Conservation (phyloP, 2,888 invertebrate genomes). For the Balanococcus diminutus region DNA sequence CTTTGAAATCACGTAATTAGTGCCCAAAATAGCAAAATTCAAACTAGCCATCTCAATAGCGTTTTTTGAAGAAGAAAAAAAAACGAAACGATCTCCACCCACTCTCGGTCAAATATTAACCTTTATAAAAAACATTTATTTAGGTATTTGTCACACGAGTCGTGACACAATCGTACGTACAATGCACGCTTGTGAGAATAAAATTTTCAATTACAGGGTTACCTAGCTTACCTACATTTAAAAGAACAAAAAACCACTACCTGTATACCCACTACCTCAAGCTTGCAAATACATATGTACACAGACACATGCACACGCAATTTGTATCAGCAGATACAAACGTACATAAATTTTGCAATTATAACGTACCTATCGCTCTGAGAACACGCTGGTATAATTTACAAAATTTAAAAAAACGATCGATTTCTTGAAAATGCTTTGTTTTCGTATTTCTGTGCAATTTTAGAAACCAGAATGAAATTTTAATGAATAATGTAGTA, state of each 20-base stretch:
- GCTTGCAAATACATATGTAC: neutral
- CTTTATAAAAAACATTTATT: neutral
- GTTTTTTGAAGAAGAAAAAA: neutral
- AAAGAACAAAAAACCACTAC: neutral
- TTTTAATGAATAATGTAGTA: too few species aligned
- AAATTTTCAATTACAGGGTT: constrained; percentile 4
- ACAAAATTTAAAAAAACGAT: neutral
- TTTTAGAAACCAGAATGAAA: too few species aligned
- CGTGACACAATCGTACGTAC: neutral
- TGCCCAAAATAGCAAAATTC: neutral
- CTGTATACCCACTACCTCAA: neutral
- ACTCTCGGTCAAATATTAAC: neutral
- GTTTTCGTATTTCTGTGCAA: too few species aligned
- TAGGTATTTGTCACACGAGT: constrained; percentile 1
- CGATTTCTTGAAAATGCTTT: neutral
- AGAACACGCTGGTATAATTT: neutral
- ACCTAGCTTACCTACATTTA: neutral
- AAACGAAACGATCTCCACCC: neutral
- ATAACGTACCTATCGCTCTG: neutral
- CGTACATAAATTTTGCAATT: neutral
- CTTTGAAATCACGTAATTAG: neutral
- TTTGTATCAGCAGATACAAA: neutral
- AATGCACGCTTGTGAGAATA: neutral
- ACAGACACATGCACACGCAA: neutral
- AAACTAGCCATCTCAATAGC: neutral